Conservation (phyloP, 2,888 invertebrate genomes). For the Trissoscelio sp. region DNA sequence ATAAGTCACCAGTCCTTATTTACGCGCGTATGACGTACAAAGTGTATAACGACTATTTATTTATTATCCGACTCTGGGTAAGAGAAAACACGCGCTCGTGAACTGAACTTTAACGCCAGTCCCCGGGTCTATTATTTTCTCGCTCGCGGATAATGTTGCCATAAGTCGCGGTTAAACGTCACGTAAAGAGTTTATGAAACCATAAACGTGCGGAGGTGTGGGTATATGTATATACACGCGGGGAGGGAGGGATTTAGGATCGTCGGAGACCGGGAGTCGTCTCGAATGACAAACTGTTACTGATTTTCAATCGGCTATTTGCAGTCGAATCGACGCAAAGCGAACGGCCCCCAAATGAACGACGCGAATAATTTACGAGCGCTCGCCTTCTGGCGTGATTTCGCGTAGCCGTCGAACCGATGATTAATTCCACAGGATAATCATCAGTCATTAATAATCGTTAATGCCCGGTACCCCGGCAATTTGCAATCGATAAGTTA, state of each 20-base stretch:
- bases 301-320: slow-evolving; percentile 47
- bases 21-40: slow-evolving; percentile 64
- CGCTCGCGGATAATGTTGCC: slow-evolving; percentile 66
- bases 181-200: slow-evolving; percentile 72
- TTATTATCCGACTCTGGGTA: slow-evolving; percentile 53
- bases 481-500: slow-evolving; percentile 59
- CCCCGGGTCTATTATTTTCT: slow-evolving; percentile 62
- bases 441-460: slow-evolving; percentile 53
- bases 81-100: slow-evolving; percentile 31
- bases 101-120: slow-evolving; percentile 54
- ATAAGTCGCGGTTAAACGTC: slow-evolving; percentile 73
- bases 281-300: slow-evolving; percentile 49
- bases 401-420: slow-evolving; percentile 24
- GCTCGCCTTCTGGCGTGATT: slow-evolving; percentile 20
- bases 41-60: slow-evolving; percentile 68
- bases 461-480: slow-evolving; percentile 38
- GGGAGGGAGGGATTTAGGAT: slow-evolving; percentile 23
- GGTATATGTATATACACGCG: slow-evolving; percentile 35
- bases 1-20: slow-evolving; percentile 65
- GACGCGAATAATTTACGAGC: slow-evolving; percentile 28
- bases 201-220: slow-evolving; percentile 65
- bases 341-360: too few species aligned
- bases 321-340: slow-evolving; percentile 7
- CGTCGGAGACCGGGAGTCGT: slow-evolving; percentile 43
- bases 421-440: slow-evolving; percentile 52